Base-by-base conservation (phyloP, 2,797 vertebrate genomes). In the Acanthis flammea region DNA sequence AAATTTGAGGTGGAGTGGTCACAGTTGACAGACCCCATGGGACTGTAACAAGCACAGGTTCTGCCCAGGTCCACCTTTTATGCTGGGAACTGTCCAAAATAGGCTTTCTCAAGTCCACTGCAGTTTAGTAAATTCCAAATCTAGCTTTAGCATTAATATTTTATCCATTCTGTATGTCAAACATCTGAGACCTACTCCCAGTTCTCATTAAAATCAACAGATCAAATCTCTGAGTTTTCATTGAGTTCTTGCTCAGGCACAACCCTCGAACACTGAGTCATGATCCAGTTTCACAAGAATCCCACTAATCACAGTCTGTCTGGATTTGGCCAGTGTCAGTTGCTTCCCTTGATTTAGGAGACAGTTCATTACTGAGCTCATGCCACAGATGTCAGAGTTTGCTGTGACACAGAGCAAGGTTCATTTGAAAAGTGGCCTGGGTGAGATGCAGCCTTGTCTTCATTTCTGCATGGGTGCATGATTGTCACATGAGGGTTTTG, bases 1-100 rank as follows among this genome's bases (percentile, higher is more conserved):
- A 90, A 95, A 95, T 91, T 50, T 47, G 85, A 90, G 73, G 82
- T 62, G 72, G 41, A 92, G 53, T 39, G 61, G 63, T 76, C 54
- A 42, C 7, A 79, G 65, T 10, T 60, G 85, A 93, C 79, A 91
- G 50, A 61, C 17, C 63, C 41, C 25, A 9, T 2, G 62, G 71
- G 60, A 57, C 31, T 87, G n/a, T 42, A 73, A 70, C 23, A 71
- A 61, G 58, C 57, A 71, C 42, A 51, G 19, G 12, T 60, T 77
- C 60, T 77, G 51, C 50, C 41, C 35, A 15, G 9, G 12, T 31
- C 42, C 65, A 18, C 27, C 72, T 71, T 89, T 67, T 50, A 6
- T 47, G 9, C 27, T 72, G 65, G 57, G 57, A 87, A n/a, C 42
- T 48, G 60, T 54, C 60, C 71, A 63, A 70, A 82, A 30, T 2